Base-by-base conservation (phyloP, 2,797 vertebrate genomes). In the Macroramphosus scolopax region DNA sequence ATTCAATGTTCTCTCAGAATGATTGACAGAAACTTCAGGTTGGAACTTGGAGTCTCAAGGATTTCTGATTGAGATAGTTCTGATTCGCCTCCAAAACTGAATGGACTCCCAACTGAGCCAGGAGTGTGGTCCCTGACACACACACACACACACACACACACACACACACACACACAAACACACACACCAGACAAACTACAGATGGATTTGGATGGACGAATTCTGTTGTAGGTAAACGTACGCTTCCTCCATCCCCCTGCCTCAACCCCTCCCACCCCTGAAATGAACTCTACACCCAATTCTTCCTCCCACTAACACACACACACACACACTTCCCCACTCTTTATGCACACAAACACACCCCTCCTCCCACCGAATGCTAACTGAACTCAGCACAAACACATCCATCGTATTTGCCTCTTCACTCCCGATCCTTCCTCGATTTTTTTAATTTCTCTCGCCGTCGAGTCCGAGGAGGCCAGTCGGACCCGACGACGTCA, bases 371-470 rank as follows among this genome's bases (percentile, higher is more conserved):
- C n/a, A n/a, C n/a, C n/a, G n/a, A n/a, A n/a, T n/a, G n/a, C n/a
- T n/a, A 51, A 62, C 39, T 42, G 34, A 61, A 60, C 59, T 69
- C 61, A 17, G 77, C 81, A 78, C 84, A 86, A 75, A 77, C 81
- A 73, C 78, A 72, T 71, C 73, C 61, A 71, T 61, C 54, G 55
- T 37, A 35, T 32, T 47, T 11, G 25, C 63, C 47, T 49, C 41
- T 15, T 68, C 75, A 63, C 71, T 75, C 65, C 67, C 45, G 34
- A 17, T 41, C 17, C 4, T 22, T 33, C 18, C n/a, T 54, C n/a
- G 22, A 12, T 48, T 37, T 45, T 42, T 18, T 5, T 18, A 36
- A 40, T 59, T 43, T 50, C 10, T 22, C 34, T 8, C n/a, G n/a
- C n/a, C n/a, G n/a, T 38, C 44, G 17, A 36, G 59, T 63, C 61